A percentile compares a stretch with the other conserved stretches of the same genome.
Conservation (phyloP, 2,113 vertebrate species). For the Clarias batrachus region DNA sequence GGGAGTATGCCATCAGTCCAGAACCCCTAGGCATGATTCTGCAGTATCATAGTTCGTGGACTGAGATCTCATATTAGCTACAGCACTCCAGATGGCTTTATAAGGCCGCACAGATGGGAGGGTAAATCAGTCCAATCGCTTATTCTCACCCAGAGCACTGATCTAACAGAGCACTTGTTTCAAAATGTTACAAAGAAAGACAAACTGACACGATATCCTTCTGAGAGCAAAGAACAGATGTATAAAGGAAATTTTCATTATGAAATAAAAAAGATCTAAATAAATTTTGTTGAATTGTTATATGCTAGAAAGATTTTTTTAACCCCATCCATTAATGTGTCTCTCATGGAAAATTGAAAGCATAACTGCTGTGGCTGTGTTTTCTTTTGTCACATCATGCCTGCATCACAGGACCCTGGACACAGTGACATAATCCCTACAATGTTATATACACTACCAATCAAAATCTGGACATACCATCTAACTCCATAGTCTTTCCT, state of each 20-base stretch:
- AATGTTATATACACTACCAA: neutral
- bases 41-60: neutral
- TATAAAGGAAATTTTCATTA: neutral
- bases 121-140: neutral
- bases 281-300: neutral
- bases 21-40: neutral
- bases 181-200: neutral
- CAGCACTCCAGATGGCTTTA: conserved; percentile 35
- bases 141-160: neutral
- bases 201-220: neutral
- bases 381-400: neutral
- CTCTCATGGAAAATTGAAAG: neutral
- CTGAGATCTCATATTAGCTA: conserved; percentile 12
- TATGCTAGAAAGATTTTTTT: neutral
- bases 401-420: neutral
- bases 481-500: too few relatives aligned
- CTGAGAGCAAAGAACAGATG: neutral
- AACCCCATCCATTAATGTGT: neutral
- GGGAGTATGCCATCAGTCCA: conserved; percentile 21
- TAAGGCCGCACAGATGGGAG: neutral
- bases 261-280: neutral
- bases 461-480: too few relatives aligned
- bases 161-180: conserved; percentile 6
- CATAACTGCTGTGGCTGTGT: neutral
- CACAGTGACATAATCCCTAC: neutral